A percentile compares a stretch with the other conserved stretches of the same genome.
Conservation (phyloP, 1,140 invertebrate species). For the Heliconius hewitsoni region DNA sequence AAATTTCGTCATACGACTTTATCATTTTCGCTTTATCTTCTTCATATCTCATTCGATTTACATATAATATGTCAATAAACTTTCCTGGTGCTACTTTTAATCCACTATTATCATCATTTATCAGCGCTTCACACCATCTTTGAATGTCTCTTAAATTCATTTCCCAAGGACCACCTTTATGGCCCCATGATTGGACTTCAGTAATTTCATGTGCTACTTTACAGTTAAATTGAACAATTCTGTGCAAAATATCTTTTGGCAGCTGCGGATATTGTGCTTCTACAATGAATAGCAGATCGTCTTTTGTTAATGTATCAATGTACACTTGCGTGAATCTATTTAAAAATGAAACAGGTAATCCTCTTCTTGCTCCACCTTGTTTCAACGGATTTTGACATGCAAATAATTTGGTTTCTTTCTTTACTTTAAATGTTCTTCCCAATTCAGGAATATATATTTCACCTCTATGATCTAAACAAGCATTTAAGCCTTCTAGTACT, state of each 20-base stretch:
- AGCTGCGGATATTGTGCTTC: constrained; percentile 82
- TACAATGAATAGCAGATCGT: constrained; percentile 88
- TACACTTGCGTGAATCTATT: constrained; percentile 99
- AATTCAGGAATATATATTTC: constrained; percentile 98
- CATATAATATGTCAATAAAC: constrained; percentile 89
- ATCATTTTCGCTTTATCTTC: constrained; percentile 86
- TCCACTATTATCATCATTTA: constrained; percentile 54
- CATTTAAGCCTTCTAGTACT: constrained; percentile 98
- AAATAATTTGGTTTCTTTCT: constrained; percentile 92
- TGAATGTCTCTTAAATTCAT: constrained; percentile 98
- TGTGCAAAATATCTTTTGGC: constrained; percentile 82
- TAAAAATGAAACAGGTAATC: constrained; percentile 97
- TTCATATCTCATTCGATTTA: constrained; percentile 88
- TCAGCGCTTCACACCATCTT: constrained; percentile 92
- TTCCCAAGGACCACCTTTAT: constrained; percentile 94
- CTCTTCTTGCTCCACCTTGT: constrained; percentile 97
- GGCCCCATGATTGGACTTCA: constrained; percentile 85
- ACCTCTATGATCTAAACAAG: constrained; percentile 98
- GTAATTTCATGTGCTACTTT: constrained; percentile 85
- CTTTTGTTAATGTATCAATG: constrained; percentile 88
- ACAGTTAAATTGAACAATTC: constrained; percentile 92
- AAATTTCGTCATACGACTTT: constrained; percentile 83
- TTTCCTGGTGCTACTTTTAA: constrained; percentile 82
- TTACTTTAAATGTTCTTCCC: constrained; percentile 91
- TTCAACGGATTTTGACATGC: constrained; percentile 99